These are phyloP conservation scores for Nematostella vectensis DNA, from an alignment of 92 coral and sea anemone species.

Conservation along the genomic window DNA sequence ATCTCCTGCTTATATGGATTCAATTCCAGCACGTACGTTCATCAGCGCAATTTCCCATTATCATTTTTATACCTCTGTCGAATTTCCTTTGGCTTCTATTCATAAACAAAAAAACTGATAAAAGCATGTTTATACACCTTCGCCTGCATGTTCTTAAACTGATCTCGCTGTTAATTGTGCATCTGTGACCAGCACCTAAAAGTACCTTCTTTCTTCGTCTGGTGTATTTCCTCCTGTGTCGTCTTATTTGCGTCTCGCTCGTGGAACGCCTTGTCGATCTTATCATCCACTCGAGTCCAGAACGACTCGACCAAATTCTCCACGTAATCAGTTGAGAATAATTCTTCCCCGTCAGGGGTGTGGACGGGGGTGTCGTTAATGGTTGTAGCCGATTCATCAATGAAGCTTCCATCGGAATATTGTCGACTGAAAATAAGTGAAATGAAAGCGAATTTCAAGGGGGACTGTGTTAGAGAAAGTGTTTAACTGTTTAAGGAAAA, in stretches of 20 bases:
- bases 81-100: no score
- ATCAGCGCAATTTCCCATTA: no score
- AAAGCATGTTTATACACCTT: background rate
- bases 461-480: no score
- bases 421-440: no score
- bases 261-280: slow-evolving; percentile 45
- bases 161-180: no score
- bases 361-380: background rate
- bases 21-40: no score
- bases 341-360: slow-evolving; percentile 14
- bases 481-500: no score
- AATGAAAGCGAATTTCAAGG: no score
- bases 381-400: background rate
- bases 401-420: no score
- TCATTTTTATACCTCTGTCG: no score
- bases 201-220: background rate
- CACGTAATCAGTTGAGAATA: slow-evolving; percentile 48
- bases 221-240: background rate
- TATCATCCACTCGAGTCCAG: slow-evolving; percentile 60
- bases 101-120: background rate
- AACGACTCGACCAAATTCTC: slow-evolving; percentile 68
- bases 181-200: background rate
- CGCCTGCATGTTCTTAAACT: no score
- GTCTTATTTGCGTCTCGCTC: slow-evolving; percentile 10
- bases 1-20: no score